phyloP scores from a whole-genome alignment of 2,797 vertebrate species.

The Halcyon chelicuti region DNA sequence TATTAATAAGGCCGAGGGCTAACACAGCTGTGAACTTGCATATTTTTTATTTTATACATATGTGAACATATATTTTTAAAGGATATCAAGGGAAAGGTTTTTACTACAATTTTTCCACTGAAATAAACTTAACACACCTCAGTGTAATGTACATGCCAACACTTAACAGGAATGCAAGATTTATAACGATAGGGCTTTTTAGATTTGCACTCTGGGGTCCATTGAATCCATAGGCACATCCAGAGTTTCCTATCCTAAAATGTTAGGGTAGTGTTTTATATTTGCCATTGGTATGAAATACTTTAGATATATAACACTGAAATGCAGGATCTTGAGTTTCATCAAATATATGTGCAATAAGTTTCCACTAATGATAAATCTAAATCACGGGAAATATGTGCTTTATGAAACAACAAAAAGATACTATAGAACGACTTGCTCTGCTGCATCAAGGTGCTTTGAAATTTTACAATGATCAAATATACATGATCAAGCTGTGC shows the following conservation, averaged over 20 bases:
- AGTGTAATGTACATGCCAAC: slow-evolving; percentile 76
- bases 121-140: slow-evolving; percentile 77
- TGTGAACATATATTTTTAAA: neutral
- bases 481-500: slow-evolving; percentile 83
- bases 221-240: slow-evolving; percentile 77
- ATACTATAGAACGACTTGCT: slow-evolving; percentile 62
- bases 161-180: slow-evolving; percentile 80
- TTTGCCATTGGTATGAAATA: slow-evolving; percentile 69
- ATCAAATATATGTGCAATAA: slow-evolving; percentile 62
- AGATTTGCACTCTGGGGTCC: slow-evolving; percentile 77
- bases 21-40: neutral
- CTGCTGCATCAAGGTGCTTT: slow-evolving; percentile 74
- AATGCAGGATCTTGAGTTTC: slow-evolving; percentile 69
- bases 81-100: slow-evolving; percentile 32
- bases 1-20: neutral
- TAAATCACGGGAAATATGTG: slow-evolving; percentile 34
- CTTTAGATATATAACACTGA: slow-evolving; percentile 6
- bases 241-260: slow-evolving; percentile 73
- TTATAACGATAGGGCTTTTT: slow-evolving; percentile 77
- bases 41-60: slow-evolving; percentile 28
- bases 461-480: slow-evolving; percentile 81
- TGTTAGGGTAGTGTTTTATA: slow-evolving; percentile 64
- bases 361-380: slow-evolving; percentile 50
- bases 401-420: slow-evolving; percentile 68
- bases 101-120: slow-evolving; percentile 49